Conservation (phyloP, 1,140 invertebrate species). For the Heliconius hewitsoni region DNA sequence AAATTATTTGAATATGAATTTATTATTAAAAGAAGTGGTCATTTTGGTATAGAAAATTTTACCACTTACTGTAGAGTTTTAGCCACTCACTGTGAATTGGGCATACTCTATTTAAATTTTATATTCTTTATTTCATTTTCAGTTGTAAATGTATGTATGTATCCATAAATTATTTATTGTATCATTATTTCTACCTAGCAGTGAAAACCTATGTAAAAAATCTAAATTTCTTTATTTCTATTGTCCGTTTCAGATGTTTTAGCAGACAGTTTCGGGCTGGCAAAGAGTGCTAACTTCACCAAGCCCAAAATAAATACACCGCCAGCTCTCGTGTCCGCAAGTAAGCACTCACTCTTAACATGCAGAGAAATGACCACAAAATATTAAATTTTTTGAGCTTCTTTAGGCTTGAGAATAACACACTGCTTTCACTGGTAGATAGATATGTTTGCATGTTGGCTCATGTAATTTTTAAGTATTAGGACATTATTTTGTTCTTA, state of each 20-base stretch:
- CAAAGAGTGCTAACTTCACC: constrained; percentile 56
- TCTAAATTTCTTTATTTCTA: background rate
- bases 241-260: constrained; percentile 67
- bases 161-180: too few relatives aligned
- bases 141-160: too few relatives aligned
- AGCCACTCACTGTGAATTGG: too few relatives aligned
- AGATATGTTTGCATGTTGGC: constrained; percentile 21
- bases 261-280: constrained; percentile 68
- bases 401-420: background rate
- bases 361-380: background rate
- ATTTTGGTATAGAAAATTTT: too few relatives aligned
- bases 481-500: background rate
- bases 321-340: constrained; percentile 49
- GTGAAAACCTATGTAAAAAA: constrained; percentile 34
- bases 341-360: constrained; percentile 46
- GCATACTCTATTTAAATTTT: too few relatives aligned
- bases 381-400: background rate
- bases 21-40: too few relatives aligned
- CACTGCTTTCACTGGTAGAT: constrained; percentile 44
- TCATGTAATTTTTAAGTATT: background rate
- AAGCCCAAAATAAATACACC: constrained; percentile 55
- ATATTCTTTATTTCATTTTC: too few relatives aligned
- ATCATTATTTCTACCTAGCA: constrained; percentile 35
- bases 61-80: too few relatives aligned
- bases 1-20: too few relatives aligned